Percentiles rank a stretch among this genome's conserved stretches.
Conservation (phyloP, 2,797 vertebrate species). For the Hipposideros larvatus region DNA sequence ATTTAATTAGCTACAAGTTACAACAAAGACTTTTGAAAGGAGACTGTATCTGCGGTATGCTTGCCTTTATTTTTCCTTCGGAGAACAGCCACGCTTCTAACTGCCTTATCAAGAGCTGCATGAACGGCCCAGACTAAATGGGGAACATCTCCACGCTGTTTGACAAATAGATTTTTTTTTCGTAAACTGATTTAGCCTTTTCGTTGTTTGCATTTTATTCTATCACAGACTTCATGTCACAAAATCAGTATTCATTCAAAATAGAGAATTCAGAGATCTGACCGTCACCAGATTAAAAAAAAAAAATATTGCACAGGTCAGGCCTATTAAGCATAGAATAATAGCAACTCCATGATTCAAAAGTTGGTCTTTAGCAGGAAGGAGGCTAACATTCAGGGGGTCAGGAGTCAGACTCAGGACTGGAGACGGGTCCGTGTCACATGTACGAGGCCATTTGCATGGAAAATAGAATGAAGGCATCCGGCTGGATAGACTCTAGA, state of each 20-base stretch:
- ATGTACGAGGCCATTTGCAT: slow-evolving; percentile 85
- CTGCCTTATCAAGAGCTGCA: slow-evolving; percentile 87
- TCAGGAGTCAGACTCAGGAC: slow-evolving; percentile 85
- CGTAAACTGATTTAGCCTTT: slow-evolving; percentile 90
- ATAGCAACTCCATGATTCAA: slow-evolving; percentile 87
- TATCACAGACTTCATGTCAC: slow-evolving; percentile 87
- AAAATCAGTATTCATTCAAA: slow-evolving; percentile 90
- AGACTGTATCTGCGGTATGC: slow-evolving; percentile 78
- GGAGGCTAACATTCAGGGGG: slow-evolving; percentile 83
- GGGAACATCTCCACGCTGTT: slow-evolving; percentile 88
- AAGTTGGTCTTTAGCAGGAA: slow-evolving; percentile 82
- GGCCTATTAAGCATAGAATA: slow-evolving; percentile 89
- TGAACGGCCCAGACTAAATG: slow-evolving; percentile 85
- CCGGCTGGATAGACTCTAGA: slow-evolving; percentile 38
- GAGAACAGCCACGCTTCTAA: slow-evolving; percentile 83
- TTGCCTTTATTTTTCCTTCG: slow-evolving; percentile 85
- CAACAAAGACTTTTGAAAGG: slow-evolving; percentile 83
- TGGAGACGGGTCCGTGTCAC: slow-evolving; percentile 76
- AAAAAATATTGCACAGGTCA: slow-evolving; percentile 87
- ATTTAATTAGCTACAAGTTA: slow-evolving; percentile 86
- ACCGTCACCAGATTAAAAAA: slow-evolving; percentile 85
- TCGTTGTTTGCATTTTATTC: slow-evolving; percentile 91
- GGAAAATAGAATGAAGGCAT: slow-evolving; percentile 82
- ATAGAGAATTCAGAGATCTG: slow-evolving; percentile 88
- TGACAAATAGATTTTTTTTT: slow-evolving; percentile 90